Evolutionary conservation across 92 coral and sea anemone species (phyloP), one percentile per base, ranked within the genome.

Genomic region (Porites evermanni): DNA sequence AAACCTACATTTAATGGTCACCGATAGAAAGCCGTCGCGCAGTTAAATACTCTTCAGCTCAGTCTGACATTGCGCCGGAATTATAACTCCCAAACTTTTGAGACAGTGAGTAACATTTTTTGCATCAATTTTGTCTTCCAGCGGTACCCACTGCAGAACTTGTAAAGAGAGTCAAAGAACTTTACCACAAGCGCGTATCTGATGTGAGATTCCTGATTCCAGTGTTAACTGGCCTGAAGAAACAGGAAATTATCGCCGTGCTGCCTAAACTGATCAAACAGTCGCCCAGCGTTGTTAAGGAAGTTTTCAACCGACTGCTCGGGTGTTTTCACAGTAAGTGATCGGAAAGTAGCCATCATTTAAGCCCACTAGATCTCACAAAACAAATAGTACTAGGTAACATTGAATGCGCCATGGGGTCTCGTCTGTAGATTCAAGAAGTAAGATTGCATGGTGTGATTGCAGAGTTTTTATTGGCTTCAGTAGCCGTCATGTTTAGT

Each of bases 151-250:
- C 99, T 20, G 89, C 91, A 6, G 98, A 93, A 75, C 92, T 97
- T 71, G 99, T 97, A 64, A 95, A 92, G 81, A 92, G 94, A 9
- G 99, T 97, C 21, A 97, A 97, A 85, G 99, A 97, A 79, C 85
- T 97, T 56, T 97, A 97, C 65, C 95, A 97, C 93, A 97, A 95
- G 93, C 98, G 99, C 61, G 99, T 95, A 19, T 93, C 99, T 9
- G 99, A 97, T 32, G 99, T 97, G n/a, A 94, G 99, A 61, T 95
- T 97, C 89, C 89, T 97, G 24, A 97, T 97, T 53, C 99, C 99
- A 13, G 99, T 97, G 23, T 78, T 97, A 52, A 95, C 99, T 59
- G 99, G 99, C 20, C 90, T 97, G 72, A 98, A 94, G 80, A 97
- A 97, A 66, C 96, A 97, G 51, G 99, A 97, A 63, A 93, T 97